A percentile compares a stretch with the other conserved stretches of the same genome.
These are phyloP conservation scores for Cottoperca gobio DNA, from an alignment of 2,797 vertebrate genomes.

Conservation along the genomic window DNA sequence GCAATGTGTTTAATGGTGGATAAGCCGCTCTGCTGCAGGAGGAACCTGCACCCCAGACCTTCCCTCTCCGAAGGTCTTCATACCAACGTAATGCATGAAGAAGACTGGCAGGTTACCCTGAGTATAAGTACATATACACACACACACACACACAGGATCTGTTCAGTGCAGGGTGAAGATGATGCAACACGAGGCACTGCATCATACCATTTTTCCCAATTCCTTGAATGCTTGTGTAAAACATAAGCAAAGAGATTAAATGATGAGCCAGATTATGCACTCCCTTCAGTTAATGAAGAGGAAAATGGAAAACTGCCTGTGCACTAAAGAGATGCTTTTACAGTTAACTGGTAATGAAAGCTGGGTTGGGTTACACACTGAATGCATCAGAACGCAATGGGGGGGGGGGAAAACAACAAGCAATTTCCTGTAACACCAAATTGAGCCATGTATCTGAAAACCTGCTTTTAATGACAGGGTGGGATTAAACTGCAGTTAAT, in stretches of 20 bases:
- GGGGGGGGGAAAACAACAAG: constrained; percentile 13
- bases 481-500: constrained; percentile 57
- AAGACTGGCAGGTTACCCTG: constrained; percentile 33
- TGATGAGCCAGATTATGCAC: constrained; percentile 70
- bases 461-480: constrained; percentile 47
- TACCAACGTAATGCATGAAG: constrained; percentile 43
- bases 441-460: constrained; percentile 62
- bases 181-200: constrained; percentile 18
- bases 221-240: constrained; percentile 39
- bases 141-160: no score
- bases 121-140: constrained; percentile 68
- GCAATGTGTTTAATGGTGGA: constrained; percentile 38
- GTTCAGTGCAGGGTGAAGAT: constrained; percentile 41
- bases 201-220: constrained; percentile 44
- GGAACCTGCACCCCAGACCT: constrained; percentile 9
- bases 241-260: constrained; percentile 67
- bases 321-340: constrained; percentile 65
- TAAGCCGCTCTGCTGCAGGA: constrained; percentile 11
- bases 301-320: constrained; percentile 76
- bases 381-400: constrained; percentile 13
- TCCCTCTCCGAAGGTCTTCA: constrained; percentile 19
- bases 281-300: constrained; percentile 77
- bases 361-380: constrained; percentile 41
- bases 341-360: constrained; percentile 73
- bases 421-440: constrained; percentile 60